Evolutionary conservation across 1,140 invertebrate genomes (phyloP), one percentile per base, ranked within the genome.

Genomic region (Drosophila seguyi): DNA sequence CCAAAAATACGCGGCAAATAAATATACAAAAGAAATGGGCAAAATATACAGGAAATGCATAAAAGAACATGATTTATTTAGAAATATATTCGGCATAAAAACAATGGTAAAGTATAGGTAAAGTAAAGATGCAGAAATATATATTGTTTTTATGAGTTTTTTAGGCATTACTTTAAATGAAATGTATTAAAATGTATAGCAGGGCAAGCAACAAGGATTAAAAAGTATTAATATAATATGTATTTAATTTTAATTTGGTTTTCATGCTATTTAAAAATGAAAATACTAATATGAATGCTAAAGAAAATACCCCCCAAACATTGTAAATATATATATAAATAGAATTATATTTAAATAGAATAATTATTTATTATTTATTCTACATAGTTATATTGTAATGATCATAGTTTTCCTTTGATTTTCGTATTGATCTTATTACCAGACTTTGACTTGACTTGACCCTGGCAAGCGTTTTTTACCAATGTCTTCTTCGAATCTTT

Each of bases 381-480:
- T n/a, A n/a, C n/a, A n/a, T n/a, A n/a, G n/a, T n/a, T n/a, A 31
- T 13, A 34, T n/a, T n/a, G 1, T 39, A 8, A 8, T 8, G 16
- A 42, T 16, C n/a, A 18, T 11, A 42, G 3, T 1, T 20, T 5
- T 13, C 42, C 10, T 1, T 4, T 42, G 4, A 25, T 13, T 20
- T 62, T 39, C 29, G 6, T 39, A 29, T 44, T 36, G 6, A 14
- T n/a, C 7, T 31, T 53, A 20, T 47, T 34, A 31, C 8, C 25
- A 38, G 18, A 25, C n/a, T 38, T 53, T 22, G 50, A 16, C 41
- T 72, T 45, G 34, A n/a, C 8, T 48, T 71, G 41, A 38, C 67
- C 75, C 25, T 82, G 79, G 55, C 63, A 75, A 75, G 75, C 59
- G 80, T 50, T 83, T 45, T 69, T 55, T 48, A 47, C 55, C 25